These are phyloP conservation scores for Petrocephalus zakoni DNA, from an alignment of 2,113 vertebrate species.

Conservation along the genomic window DNA sequence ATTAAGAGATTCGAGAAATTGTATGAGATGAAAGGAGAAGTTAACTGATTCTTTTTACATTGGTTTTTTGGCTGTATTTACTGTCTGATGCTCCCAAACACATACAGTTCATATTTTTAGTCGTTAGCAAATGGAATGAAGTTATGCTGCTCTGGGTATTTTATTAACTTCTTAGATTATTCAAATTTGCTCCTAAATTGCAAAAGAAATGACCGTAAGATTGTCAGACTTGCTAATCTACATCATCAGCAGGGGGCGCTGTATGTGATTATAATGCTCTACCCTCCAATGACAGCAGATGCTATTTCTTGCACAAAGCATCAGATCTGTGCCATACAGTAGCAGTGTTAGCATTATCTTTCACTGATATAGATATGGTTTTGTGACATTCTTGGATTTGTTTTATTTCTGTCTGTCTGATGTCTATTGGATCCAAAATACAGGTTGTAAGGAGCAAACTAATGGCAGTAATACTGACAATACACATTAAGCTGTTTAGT, in stretches of 20 bases:
- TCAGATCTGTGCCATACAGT: background rate
- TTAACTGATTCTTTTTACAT: background rate
- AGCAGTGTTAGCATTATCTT: background rate
- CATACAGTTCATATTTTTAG: slow-evolving; percentile 71
- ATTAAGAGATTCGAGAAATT: background rate
- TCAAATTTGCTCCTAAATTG: background rate
- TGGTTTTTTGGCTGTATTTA: slow-evolving; percentile 71
- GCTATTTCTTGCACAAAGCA: background rate
- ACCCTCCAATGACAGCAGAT: background rate
- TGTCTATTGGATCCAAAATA: background rate
- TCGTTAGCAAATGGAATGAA: slow-evolving; percentile 83
- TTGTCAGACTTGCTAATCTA: background rate
- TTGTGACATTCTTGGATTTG: background rate
- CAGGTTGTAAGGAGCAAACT: background rate
- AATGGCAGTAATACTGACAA: background rate
- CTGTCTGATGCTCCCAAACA: slow-evolving; percentile 71
- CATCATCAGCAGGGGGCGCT: background rate
- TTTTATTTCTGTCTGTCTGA: background rate
- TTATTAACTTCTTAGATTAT: background rate
- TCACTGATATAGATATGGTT: background rate
- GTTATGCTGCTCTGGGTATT: slow-evolving; percentile 28
- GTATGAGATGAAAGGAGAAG: background rate
- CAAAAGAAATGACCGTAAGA: background rate
- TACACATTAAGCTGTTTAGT: background rate
- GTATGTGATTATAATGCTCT: background rate